Evolutionary conservation across 1,140 invertebrate species (phyloP), one percentile per base, ranked within the genome.

Genomic region (Chrysoperla carnea): DNA sequence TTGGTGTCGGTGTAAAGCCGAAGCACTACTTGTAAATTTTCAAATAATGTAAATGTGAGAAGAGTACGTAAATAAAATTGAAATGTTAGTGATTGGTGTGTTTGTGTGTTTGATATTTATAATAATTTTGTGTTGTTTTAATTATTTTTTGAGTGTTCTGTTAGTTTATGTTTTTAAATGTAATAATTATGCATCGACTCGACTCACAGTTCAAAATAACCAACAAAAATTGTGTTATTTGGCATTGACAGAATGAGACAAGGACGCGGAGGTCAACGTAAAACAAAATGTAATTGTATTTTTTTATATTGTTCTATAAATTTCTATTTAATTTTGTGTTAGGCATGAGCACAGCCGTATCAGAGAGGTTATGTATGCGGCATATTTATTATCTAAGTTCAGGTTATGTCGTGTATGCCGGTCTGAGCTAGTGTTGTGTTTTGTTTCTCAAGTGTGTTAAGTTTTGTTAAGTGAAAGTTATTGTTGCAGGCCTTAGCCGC

Each of bases 401-500:
- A 23, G 17, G 39, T 40, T 40, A 8, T 29, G 8, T 40, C 6
- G 11, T 40, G 15, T 12, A 9, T 15, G 28, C 14, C 15, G 41
- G 27, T 42, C 36, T 42, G 41, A 35, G 14, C 29, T 42, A 35
- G 41, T 27, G n/a, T 9, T n/a, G 29, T 8, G 15, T 29, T 9
- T 28, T 15, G 37, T 39, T 29, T 40, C 23, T 40, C 31, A n/a
- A 23, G 17, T 23, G 17, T 23, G 17, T 23, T 23, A 23, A 41
- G 1, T 29, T 8, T 35, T 33, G 27, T 41, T 39, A 14, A 11
- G 5, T 40, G 41, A 48, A 36, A 1, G 33, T 48, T 43, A 52
- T 48, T 48, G 23, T 59, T 61, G 23, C 54, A 76, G 73, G 73
- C 67, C 74, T 71, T 72, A 75, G 67, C 68, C 71, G 70, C 61